Evolutionary conservation across 1,140 invertebrate genomes (phyloP), one percentile per base, ranked within the genome.

Genomic region (Macrostomum lignano): DNA sequence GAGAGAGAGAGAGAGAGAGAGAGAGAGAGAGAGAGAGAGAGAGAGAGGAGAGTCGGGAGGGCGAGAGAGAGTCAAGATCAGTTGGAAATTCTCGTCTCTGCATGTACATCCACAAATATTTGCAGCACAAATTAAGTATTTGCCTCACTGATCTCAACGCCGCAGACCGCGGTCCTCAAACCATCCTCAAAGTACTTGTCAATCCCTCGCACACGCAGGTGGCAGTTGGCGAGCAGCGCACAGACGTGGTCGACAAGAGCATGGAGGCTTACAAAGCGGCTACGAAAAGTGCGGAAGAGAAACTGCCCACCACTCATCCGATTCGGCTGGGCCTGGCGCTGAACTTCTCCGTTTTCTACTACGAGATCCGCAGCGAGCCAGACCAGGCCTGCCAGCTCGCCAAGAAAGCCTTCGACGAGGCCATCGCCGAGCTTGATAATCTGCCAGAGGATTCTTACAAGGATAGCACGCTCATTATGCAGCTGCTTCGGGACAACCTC

Each of bases 341-440:
- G 46, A 86, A 84, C 63, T 84, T 81, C 65, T 84, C 77, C 44
- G 74, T 81, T 47, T 94, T 94, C 65, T 88, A 86, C 65, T 93
- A 91, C 60, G 82, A 94, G 67, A 91, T 93, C 59, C 66, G 91
- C 49, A 88, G 84, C 63, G 78, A 77, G 44, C 81, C 82, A 43
- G 81, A 91, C 61, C 70, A 77, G 60, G 81, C 81, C 47, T 88
- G 79, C 62, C 72, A 78, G 51, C 65, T 88, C 43, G 79, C 81
- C 38, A 88, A 86, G 63, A 74, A 88, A 71, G 84, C 86, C 41
- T 96, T 96, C 65, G 88, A 96, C 64, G 82, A 93, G 55, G 88
- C 86, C 58, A 6, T 5, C 17, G 6, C 5, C 13, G 21, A 23
- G 7, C 9, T 23, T n/a, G 13, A 19, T 17, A 17, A 17, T 5